Evolutionary conservation across 2,888 invertebrate species (phyloP), one percentile per base, ranked within the genome.

Genomic region (Oscheius sp.): DNA sequence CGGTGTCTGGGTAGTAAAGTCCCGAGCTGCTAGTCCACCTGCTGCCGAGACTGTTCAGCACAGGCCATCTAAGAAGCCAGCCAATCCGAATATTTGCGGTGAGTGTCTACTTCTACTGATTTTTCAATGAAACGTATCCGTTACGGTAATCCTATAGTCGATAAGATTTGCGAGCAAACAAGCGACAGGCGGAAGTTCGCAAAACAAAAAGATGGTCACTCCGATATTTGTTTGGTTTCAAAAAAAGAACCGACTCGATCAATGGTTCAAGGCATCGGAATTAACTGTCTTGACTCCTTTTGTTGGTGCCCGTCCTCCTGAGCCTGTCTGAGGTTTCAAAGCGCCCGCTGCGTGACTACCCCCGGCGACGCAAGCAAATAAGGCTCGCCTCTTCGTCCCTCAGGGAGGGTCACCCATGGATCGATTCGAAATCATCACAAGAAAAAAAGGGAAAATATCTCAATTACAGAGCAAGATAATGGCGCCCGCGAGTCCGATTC

Each of bases 1-100:
- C 69, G 87, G 87, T 70, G 84, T 88, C 35, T 87, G 87, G 87
- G 88, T 88, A 35, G 87, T 87, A 64, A 88, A 88, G 74, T 84
- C 84, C 45, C 77, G 84, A 53, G 77, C 80, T 43, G 77, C 76
- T 25, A 49, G 74, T 52, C 68, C 76, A 25, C 27, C 74, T n/a
- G 63, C 74, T 9, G 45, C 74, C 13, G 82, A 83, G 73, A 78
- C 77, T 58, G 74, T 73, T 46, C 82, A 76, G 72, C 84, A 79
- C 46, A 84, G 80, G 73, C 84, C 80, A 52, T 78, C 77, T n/a
- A 72, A 77, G 41, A 81, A 81, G 70, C 46, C 45, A 29, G 58
- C 35, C 45, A 78, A 78, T 46, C 80, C 83, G 53, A 83, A 83
- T 73, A 83, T 82, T 76, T 83, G 83, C 75, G 83, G 83, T 83